Evolutionary conservation across 2,888 invertebrate species (phyloP), one percentile per base, ranked within the genome.

Genomic region (Rhingia campestris): DNA sequence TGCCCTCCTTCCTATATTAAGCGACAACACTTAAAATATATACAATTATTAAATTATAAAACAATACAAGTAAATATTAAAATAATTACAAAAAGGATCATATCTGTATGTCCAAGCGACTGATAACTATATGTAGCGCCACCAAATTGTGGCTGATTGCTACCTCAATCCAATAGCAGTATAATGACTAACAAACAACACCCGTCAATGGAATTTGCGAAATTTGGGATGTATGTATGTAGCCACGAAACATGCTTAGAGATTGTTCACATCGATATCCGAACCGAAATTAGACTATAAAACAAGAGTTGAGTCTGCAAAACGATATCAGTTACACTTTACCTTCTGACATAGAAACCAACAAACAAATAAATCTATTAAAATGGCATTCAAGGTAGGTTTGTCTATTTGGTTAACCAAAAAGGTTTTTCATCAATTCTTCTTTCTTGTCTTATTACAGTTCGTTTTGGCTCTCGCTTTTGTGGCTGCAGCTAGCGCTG

Each of bases 311-410:
- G 54, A 53, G 37, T 30, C 53, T 35, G 45, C 35, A 63, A 45
- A 58, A 49, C 22, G 33, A 56, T 51, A 77, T 77, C 77, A 77
- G 58, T 77, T 58, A 49, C 70, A 63, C 41, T 63, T 63, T 30
- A 64, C 49, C 56, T 70, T 43, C 49, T 37, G 70, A 69, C 67
- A 37, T 41, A 63, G 77, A 56, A 58, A 56, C 49, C 61, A 14
- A 41, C 51, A 56, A 58, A 35, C 9, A 37, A 54, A 63, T 10
- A 47, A 47, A 39, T 54, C 9, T 10, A 6, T 14, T 32, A 39
- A 54, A 45, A 90, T 90, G 90, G 89, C 89, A 74, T 89, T 89
- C 87, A 90, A 89, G 88, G 90, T 89, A 79, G 86, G 87, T 81
- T 63, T 22, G 12, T 4, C 37, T n/a, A 37, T 49, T 14, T 5